These are phyloP conservation scores for Podargus strigoides DNA, from an alignment of 2,797 vertebrate genomes.

Conservation along the genomic window DNA sequence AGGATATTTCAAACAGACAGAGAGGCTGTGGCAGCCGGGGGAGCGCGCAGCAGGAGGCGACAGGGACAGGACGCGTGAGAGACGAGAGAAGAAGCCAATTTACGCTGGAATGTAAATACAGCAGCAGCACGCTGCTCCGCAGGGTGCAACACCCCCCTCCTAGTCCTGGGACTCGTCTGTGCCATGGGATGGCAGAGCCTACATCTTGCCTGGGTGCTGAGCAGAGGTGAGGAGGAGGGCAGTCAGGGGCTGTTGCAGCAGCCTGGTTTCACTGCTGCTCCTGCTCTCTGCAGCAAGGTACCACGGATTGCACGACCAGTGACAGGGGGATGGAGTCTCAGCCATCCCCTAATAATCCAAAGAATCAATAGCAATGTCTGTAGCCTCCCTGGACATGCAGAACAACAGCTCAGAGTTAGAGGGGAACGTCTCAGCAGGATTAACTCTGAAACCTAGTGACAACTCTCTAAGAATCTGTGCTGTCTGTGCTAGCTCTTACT, in stretches of 20 bases:
- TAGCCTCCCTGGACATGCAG: not conserved
- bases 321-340: not conserved
- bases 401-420: not conserved
- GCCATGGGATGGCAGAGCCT: not conserved
- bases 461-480: not conserved
- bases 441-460: conserved; percentile 36
- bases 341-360: not conserved
- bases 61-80: not conserved
- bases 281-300: not conserved
- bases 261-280: not conserved
- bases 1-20: conserved; percentile 9
- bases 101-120: conserved; percentile 43
- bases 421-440: not conserved
- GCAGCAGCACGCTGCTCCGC: not conserved
- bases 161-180: not conserved
- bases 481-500: not conserved
- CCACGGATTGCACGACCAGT: accelerated
- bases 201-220: accelerated
- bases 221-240: not conserved
- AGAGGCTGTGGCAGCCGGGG: not conserved
- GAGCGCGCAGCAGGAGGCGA: not conserved
- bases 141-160: not conserved
- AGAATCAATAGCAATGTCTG: not conserved
- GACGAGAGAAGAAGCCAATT: conserved; percentile 6
- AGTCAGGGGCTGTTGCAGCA: not conserved